Conservation (phyloP, 2,113 vertebrate species). For the Axis porcinus region DNA sequence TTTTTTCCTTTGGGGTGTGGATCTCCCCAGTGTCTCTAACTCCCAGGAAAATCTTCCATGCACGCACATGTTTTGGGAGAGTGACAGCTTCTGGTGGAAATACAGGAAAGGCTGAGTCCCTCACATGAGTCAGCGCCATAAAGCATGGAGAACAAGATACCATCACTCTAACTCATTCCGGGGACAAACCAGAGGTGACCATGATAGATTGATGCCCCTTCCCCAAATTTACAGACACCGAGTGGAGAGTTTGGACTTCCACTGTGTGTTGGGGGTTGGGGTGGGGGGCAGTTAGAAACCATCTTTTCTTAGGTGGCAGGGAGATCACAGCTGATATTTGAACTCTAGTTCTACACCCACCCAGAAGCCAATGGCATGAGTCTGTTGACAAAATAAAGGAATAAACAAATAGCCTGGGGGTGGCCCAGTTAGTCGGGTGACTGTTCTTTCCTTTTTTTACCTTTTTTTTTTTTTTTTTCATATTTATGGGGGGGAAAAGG, state of each 20-base stretch:
- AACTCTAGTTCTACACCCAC: background rate
- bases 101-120: no score
- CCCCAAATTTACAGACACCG: rapidly evolving
- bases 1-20: background rate
- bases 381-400: background rate
- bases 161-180: rapidly evolving
- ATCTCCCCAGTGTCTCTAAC: background rate
- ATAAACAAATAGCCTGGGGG: background rate
- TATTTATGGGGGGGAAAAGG: background rate
- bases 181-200: background rate
- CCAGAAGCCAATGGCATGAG: background rate
- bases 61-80: rapidly evolving
- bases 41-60: background rate
- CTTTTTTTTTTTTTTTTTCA: background rate
- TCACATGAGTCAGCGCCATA: rapidly evolving
- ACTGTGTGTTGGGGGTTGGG: background rate
- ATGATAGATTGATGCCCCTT: rapidly evolving
- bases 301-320: background rate
- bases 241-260: background rate
- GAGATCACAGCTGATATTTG: rapidly evolving
- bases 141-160: background rate
- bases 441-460: background rate
- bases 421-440: rapidly evolving
- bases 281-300: background rate
- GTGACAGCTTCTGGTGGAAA: background rate